A percentile compares a stretch with the other conserved stretches of the same genome.
phyloP scores from a whole-genome alignment of 2,113 vertebrate species.

The Sprattus sprattus region DNA sequence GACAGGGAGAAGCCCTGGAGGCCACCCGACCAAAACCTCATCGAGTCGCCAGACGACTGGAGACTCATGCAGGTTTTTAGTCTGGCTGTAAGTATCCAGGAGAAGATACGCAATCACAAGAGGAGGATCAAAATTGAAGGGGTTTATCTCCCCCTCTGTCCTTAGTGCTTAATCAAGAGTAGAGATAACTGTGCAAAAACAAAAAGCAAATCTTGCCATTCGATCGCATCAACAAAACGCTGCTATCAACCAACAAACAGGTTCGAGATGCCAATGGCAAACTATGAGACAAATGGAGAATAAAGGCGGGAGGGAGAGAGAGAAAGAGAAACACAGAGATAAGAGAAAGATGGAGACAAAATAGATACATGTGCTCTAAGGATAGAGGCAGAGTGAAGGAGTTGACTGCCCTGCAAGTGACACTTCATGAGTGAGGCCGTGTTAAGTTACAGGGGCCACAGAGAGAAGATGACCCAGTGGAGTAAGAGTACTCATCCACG shows the following conservation, averaged over 20 bases:
- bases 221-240: slow-evolving; percentile 46
- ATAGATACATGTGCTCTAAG: slow-evolving; percentile 21
- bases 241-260: slow-evolving; percentile 7
- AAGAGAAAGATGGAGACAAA: slow-evolving; percentile 39
- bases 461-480: slow-evolving; percentile 49
- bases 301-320: not conserved
- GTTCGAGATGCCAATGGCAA: not conserved
- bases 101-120: slow-evolving; percentile 42
- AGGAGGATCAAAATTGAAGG: slow-evolving; percentile 34
- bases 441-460: slow-evolving; percentile 50
- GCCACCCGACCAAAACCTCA: slow-evolving; percentile 31
- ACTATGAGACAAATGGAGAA: not conserved
- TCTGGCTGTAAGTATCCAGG: slow-evolving; percentile 17
- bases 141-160: slow-evolving; percentile 14
- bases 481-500: slow-evolving; percentile 49
- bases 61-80: slow-evolving; percentile 37
- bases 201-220: slow-evolving; percentile 36
- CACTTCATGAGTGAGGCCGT: slow-evolving; percentile 26
- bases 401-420: slow-evolving; percentile 31
- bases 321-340: slow-evolving; percentile 13
- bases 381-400: slow-evolving; percentile 15
- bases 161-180: slow-evolving; percentile 42
- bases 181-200: slow-evolving; percentile 41
- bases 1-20: slow-evolving; percentile 29
- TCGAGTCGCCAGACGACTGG: slow-evolving; percentile 38